Evolutionary conservation across 2,113 vertebrate genomes (phyloP), one percentile per base, ranked within the genome.

Genomic region (Bostrychus sinensis): DNA sequence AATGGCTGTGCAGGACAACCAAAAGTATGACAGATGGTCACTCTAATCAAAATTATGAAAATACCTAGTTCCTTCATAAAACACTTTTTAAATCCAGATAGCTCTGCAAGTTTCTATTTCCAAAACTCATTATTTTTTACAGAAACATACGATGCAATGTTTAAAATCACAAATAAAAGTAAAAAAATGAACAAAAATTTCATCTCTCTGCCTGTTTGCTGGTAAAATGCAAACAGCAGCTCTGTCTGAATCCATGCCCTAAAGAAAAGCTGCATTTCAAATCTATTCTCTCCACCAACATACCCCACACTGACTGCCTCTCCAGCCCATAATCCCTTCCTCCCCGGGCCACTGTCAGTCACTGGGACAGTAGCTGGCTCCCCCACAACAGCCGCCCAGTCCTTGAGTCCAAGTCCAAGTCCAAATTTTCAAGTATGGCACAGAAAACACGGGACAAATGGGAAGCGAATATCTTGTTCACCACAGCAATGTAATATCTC

Each of bases 311-410:
- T 32, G 37, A 68, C 36, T 5, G 8, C 23, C 5, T 30, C 39
- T 36, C 30, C 28, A 26, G 17, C 34, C 45, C 61, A 46, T 39
- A 56, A 23, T 50, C 32, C 25, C 36, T 46, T n/a, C 26, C 30
- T 42, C 37, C 11, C 32, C 36, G 43, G 7, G 23, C 22, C 57
- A 59, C 34, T 30, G 20, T n/a, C 56, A 51, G 55, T 14, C 25
- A 32, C 5, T 7, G 30, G 2, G 3, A 2, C 30, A 32, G 30
- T 32, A 32, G 30, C 30, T 32, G 30, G 30, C 30, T 32, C 30
- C 14, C 26, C 37, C n/a, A 28, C 17, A 12, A 36, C 38, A 34
- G 9, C 45, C 36, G 38, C 38, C 30, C 19, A 36, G 36, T 45
- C 45, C n/a, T n/a, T n/a, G n/a, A n/a, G n/a, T n/a, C n/a, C n/a